Percentiles rank a stretch among this genome's conserved stretches.
Evolutionary conservation across 2,797 vertebrate species (phyloP).

Genomic region (Pipistrellus kuhlii): DNA sequence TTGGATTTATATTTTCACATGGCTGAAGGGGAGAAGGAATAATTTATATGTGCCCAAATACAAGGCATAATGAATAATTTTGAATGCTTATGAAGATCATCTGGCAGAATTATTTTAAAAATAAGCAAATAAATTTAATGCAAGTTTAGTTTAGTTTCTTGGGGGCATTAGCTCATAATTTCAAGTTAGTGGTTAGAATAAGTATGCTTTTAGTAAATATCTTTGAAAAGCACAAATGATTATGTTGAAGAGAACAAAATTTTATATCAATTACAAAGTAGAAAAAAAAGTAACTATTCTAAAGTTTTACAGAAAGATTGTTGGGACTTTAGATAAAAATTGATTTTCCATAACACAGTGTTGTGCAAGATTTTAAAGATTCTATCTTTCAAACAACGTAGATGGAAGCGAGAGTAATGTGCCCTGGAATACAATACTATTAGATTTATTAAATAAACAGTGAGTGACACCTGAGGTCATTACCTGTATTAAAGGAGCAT

Average conservation of each 20-base stretch:
- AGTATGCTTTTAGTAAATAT: not conserved
- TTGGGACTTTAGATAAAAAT: not conserved
- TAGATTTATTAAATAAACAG: not conserved
- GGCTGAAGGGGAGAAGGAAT: not conserved
- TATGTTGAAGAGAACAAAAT: not conserved
- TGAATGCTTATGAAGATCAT: not conserved
- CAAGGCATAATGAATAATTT: not conserved
- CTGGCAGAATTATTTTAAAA: not conserved
- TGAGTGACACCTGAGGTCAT: not conserved
- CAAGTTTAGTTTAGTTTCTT: conserved; percentile 18
- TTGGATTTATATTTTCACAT: not conserved
- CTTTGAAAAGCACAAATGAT: conserved; percentile 7
- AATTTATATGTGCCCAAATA: not conserved
- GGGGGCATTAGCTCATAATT: not conserved
- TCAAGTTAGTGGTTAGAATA: not conserved
- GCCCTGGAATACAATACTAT: too few relatives aligned
- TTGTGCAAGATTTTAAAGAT: not conserved
- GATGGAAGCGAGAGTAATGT: not conserved
- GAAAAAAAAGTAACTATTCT: not conserved
- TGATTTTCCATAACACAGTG: not conserved
- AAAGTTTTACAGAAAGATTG: not conserved
- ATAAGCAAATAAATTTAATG: conserved; percentile 2
- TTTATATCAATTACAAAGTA: not conserved
- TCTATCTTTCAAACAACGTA: not conserved
- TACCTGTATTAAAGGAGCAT: not conserved